Base-by-base conservation (phyloP, 2,888 invertebrate species). In the Chrysodeixis includens region DNA sequence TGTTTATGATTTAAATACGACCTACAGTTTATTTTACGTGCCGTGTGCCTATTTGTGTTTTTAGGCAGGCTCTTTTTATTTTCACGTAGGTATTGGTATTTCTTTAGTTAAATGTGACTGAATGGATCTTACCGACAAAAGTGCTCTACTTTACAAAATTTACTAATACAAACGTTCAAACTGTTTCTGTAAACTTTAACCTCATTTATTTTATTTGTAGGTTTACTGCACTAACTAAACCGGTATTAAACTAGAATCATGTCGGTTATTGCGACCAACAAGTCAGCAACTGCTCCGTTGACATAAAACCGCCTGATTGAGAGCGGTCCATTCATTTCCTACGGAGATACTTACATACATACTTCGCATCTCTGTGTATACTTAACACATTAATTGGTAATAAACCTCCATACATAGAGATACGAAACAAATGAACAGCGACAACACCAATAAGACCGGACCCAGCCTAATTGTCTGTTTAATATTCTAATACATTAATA, bases 161-260 rank as follows among this genome's bases (percentile, higher is more conserved):
- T n/a, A n/a, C n/a, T n/a, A n/a, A n/a, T n/a, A 58, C 58, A 44
- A 56, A 55, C 51, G 57, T n/a, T 20, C 20, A 35, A 2, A 59
- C 62, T 67, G 57, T 52, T 51, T 52, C 12, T 22, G 30, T 61
- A 35, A 60, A 51, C 62, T 60, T 51, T 72, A 57, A 62, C 62
- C 62, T 9, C 18, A n/a, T 62, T 64, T 30, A 46, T 57, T 71
- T 30, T 59, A 30, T 30, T 51, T 40, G 44, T 49, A 52, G 16
- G 26, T 60, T 18, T 56, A 54, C 35, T 35, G 35, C 30, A 12
- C 30, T 62, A 44, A 49, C 40, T n/a, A 40, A n/a, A 62, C 32
- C n/a, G 35, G 52, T 32, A 18, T 35, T 59, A 10, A 51, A 52
- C 14, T 22, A 14, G 14, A 26, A n/a, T 7, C 52, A 49, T 49